Conservation (phyloP, 2,888 invertebrate species). For the Halictus ligatus region DNA sequence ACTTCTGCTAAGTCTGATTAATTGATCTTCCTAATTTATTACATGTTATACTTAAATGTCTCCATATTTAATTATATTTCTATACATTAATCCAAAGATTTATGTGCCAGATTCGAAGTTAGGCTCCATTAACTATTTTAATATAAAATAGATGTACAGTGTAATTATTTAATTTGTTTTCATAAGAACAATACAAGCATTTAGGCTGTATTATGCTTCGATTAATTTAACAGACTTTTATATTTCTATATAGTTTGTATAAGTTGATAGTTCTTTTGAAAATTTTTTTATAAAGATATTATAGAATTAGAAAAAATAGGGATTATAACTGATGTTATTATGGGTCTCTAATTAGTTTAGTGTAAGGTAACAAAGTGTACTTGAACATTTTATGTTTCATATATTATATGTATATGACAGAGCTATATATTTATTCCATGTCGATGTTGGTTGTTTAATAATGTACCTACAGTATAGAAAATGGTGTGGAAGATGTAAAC, state of each 20-base stretch:
- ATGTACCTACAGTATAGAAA: constrained; percentile 49
- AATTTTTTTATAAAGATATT: constrained; percentile 9
- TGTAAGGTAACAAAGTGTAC: neutral
- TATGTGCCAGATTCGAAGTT: constrained; percentile 37
- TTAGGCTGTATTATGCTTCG: constrained; percentile 10
- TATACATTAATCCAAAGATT: constrained; percentile 19
- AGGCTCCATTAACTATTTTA: constrained; percentile 35
- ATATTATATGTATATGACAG: neutral
- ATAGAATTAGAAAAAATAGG: neutral
- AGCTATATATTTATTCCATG: constrained; percentile 28
- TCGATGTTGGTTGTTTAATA: constrained; percentile 29
- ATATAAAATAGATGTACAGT: constrained; percentile 26
- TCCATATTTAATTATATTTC: constrained; percentile 42
- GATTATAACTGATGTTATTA: constrained; percentile 13
- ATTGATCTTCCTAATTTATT: constrained; percentile 66
- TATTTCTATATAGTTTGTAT: constrained; percentile 14
- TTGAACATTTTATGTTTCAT: constrained; percentile 8
- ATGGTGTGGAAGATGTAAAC: constrained; percentile 33
- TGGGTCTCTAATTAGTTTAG: constrained; percentile 9
- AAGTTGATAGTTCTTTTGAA: constrained; percentile 7
- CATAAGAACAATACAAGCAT: constrained; percentile 18
- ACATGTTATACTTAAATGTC: constrained; percentile 32
- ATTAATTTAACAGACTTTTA: constrained; percentile 33
- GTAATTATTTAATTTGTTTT: constrained; percentile 25
- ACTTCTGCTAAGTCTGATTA: constrained; percentile 72